Conservation (phyloP, 2,888 invertebrate species). For the Lumbricus terrestris region DNA sequence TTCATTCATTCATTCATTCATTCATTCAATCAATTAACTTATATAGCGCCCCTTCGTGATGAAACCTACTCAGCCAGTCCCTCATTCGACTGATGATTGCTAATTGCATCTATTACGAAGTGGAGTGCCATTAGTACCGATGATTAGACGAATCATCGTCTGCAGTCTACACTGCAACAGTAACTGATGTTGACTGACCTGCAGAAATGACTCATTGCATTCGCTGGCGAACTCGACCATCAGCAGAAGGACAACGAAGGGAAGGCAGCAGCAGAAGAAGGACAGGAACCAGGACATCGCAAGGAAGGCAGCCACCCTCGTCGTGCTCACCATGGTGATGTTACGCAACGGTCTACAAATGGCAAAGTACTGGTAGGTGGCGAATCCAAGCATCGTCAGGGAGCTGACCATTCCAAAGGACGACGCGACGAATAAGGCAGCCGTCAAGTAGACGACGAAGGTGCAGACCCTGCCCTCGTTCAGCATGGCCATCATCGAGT, state of each 20-base stretch:
- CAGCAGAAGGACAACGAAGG: conserved; percentile 25
- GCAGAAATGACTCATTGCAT: conserved; percentile 21
- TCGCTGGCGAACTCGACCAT: neutral
- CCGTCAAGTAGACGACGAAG: conserved; percentile 29
- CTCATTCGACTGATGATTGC: neutral
- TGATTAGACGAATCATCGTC: too few relatives aligned
- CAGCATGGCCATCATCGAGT: neutral
- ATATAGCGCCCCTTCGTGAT: too few relatives aligned
- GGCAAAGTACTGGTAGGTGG: conserved; percentile 37
- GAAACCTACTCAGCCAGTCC: neutral
- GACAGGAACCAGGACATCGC: conserved; percentile 31
- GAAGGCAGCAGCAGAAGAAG: conserved; percentile 20
- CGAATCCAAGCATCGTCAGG: conserved; percentile 37
- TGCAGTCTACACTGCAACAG: too few relatives aligned
- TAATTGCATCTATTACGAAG: neutral
- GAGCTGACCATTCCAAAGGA: conserved; percentile 33
- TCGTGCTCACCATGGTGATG: conserved; percentile 25
- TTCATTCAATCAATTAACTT: too few relatives aligned
- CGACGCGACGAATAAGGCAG: conserved; percentile 30
- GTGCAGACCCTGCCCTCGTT: conserved; percentile 16
- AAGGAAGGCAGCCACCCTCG: conserved; percentile 25
- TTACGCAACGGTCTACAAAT: conserved; percentile 36
- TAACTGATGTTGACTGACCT: neutral
- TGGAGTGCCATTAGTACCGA: too few relatives aligned
- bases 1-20: neutral